Base-by-base conservation (phyloP, 2,797 vertebrate genomes). In the Catharus ustulatus region DNA sequence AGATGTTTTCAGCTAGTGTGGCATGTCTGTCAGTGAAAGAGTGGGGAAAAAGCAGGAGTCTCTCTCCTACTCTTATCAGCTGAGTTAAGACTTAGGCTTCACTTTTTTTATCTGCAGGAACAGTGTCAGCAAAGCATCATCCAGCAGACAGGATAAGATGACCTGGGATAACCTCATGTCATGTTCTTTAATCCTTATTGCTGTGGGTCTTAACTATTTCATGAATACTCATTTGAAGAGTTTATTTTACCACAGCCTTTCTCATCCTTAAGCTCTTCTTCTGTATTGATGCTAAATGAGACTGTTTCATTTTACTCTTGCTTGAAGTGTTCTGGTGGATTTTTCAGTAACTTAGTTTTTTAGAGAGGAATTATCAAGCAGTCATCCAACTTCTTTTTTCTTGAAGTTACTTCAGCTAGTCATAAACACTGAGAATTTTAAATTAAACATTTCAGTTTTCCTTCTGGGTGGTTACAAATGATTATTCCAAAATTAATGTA, bases 171-270 rank as follows among this genome's bases (percentile, higher is more conserved):
- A 96, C 95, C 87, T 84, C 0, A 0, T 93, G 77, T 55, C 1
- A 0, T 93, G 80, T 82, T 91, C 87, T 94, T 91, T 96, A 95
- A 96, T 96, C 91, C 93, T 93, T 93, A 30, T 94, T 93, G 80
- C 83, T 74, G 26, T 57, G 80, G 87, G 29, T 95, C 91, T 95
- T 89, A 89, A 89, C 77, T 88, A 64, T 95, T 93, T 90, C 52
- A 80, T 83, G 83, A 84, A 87, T 94, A 58, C 87, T 90, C 80
- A 63, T 95, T 87, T 79, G 52, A 90, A 71, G 91, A 84, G 48
- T 93, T 58, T 64, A 11, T 94, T 96, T 93, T 89, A 45, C 43
- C 83, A 90, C 80, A 67, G 92, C 72, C 66, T 89, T 87, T 84
- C 77, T 94, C 63, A 84, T 92, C 83, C 74, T 87, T 94, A 90